These are phyloP conservation scores for Abscondita cerata DNA, from an alignment of 2,888 invertebrate species.

Conservation along the genomic window DNA sequence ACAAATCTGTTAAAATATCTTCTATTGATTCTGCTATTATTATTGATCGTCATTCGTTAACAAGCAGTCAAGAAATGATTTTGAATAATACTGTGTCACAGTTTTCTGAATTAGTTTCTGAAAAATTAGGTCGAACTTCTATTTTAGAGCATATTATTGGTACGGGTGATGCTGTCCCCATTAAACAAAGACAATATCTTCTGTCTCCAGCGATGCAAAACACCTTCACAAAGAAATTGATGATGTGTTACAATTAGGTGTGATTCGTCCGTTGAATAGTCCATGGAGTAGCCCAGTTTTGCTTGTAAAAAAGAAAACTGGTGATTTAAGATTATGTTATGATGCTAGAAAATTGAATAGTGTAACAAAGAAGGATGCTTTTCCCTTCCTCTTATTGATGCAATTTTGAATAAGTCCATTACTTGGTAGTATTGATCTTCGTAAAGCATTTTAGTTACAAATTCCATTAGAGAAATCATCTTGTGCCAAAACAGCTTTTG, in stretches of 20 bases:
- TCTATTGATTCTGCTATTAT: too few relatives aligned
- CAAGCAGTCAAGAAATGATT: too few relatives aligned
- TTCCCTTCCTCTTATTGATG: conserved; percentile 25
- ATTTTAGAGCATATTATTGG: too few relatives aligned
- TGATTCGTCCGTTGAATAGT: conserved; percentile 40
- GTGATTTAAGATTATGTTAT: conserved; percentile 35
- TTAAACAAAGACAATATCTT: conserved; percentile 2
- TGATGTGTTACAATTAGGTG: neutral
- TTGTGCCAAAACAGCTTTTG: conserved; percentile 22
- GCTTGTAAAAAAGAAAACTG: conserved; percentile 39
- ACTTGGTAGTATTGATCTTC: conserved; percentile 24
- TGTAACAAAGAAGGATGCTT: conserved; percentile 21
- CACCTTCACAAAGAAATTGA: neutral
- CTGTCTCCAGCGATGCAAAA: neutral
- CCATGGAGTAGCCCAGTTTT: conserved; percentile 43
- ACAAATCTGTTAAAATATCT: too few relatives aligned
- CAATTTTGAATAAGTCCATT: conserved; percentile 31
- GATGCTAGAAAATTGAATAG: conserved; percentile 28
- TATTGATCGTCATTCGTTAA: too few relatives aligned
- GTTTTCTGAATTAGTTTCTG: too few relatives aligned
- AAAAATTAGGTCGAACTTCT: too few relatives aligned
- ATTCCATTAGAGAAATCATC: conserved; percentile 16
- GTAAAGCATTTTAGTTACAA: conserved; percentile 18
- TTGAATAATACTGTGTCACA: too few relatives aligned
- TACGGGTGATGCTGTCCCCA: too few relatives aligned